Evolutionary conservation across 2,113 vertebrate genomes (phyloP), one percentile per base, ranked within the genome.

Genomic region (Dipodomys spectabilis): DNA sequence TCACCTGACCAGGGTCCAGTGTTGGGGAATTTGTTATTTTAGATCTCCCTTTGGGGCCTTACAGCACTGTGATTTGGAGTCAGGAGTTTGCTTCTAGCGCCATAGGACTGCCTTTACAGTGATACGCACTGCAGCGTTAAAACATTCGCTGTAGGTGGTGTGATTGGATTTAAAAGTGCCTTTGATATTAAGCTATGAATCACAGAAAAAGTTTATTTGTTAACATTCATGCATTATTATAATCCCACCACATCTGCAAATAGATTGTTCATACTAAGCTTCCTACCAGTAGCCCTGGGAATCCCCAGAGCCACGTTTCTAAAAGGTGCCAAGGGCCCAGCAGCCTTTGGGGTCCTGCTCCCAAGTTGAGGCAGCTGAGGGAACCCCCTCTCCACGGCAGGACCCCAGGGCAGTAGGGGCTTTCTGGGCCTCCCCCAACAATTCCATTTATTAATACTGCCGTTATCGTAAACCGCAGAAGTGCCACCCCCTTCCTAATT

Each of bases 141-240:
- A 96, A 93, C 80, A 81, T 95, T 96, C 94, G 91, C 95, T 95
- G 83, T 97, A 96, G 93, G 86, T 95, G 77, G 73, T 80, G 35
- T 65, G 80, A 45, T 39, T 92, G 87, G 97, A 97, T 96, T 91
- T 96, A 97, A 89, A 98, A 98, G 98, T 98, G 98, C 98, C 98
- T 98, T 98, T 93, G 92, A 96, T 92, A 90, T 62, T 95, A 88
- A 94, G 74, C 39, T 94, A 44, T 44, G 80, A 86, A 45, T 60
- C 71, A 90, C 93, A 96, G 80, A 67, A 32, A 91, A 93, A 67
- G 80, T 92, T 81, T 28, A 39, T 23, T 91, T 81, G 82, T 86
- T 67, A 30, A 75, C 93, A 44, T 78, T 74, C 86, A 35, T 67
- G 9, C 25, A 45, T 91, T 57, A 45, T 91, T 57, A 77, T 71